A percentile compares a stretch with the other conserved stretches of the same genome.
These are phyloP conservation scores for Malurus alboscapulatus DNA, from an alignment of 2,113 vertebrate genomes.

Conservation along the genomic window DNA sequence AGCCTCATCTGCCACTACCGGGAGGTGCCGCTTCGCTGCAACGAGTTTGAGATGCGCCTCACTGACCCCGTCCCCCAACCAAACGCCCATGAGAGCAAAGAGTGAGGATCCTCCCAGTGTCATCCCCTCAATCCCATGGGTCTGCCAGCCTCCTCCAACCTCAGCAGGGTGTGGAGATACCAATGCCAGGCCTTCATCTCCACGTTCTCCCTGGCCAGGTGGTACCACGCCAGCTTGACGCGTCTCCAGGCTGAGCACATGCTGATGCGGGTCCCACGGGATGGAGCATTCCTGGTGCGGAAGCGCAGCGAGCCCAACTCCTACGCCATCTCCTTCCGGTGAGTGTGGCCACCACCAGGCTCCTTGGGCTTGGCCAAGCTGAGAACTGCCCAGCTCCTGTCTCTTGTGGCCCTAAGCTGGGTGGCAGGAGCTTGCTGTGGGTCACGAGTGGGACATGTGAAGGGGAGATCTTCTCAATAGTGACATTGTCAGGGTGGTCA, in stretches of 20 bases:
- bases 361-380: fast-evolving
- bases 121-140: fast-evolving
- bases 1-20: slow-evolving; percentile 88
- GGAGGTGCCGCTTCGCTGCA: slow-evolving; percentile 85
- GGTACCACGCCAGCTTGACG: slow-evolving; percentile 83
- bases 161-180: no score
- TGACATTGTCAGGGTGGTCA: fast-evolving
- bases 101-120: slow-evolving; percentile 65
- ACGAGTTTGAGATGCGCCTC: slow-evolving; percentile 88
- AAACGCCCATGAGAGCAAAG: slow-evolving; percentile 86
- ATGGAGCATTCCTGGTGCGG: slow-evolving; percentile 84
- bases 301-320: slow-evolving; percentile 82
- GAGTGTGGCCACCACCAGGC: background rate
- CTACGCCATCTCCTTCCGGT: slow-evolving; percentile 88
- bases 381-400: background rate
- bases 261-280: slow-evolving; percentile 85
- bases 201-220: slow-evolving; percentile 53
- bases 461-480: fast-evolving
- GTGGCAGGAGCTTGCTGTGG: background rate
- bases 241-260: slow-evolving; percentile 87
- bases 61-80: slow-evolving; percentile 83
- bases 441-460: fast-evolving
- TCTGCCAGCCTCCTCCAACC: background rate
- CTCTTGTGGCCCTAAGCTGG: background rate
- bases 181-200: fast-evolving